A percentile compares a stretch with the other conserved stretches of the same genome.
Conservation (phyloP, 2,113 vertebrate species). For the Prunella himalayana region DNA sequence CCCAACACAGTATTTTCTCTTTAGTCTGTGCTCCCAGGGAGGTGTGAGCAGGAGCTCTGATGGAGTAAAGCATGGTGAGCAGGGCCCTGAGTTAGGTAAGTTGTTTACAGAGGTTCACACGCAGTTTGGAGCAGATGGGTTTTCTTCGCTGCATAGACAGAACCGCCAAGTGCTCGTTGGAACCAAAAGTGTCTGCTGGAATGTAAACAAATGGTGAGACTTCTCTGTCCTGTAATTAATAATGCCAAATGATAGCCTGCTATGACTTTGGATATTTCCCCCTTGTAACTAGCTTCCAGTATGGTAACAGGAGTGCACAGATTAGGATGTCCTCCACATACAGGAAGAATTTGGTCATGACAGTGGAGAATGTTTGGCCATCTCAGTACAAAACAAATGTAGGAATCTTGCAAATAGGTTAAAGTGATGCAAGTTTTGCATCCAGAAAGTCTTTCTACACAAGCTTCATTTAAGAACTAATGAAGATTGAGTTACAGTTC, state of each 20-base stretch:
- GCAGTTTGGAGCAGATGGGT: neutral
- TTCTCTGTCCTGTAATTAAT: neutral
- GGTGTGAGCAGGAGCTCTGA: neutral
- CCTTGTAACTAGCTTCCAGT: slow-evolving; percentile 51
- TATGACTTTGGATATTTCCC: neutral
- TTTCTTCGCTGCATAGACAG: neutral
- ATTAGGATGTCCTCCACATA: neutral
- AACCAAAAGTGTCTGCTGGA: slow-evolving; percentile 30
- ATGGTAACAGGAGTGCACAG: neutral
- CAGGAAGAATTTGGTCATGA: slow-evolving; percentile 43
- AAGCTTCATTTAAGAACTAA: neutral
- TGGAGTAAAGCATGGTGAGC: neutral
- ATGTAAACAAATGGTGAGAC: slow-evolving; percentile 17
- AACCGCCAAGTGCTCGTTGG: neutral
- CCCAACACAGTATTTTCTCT: neutral
- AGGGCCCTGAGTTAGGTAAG: slow-evolving; percentile 8
- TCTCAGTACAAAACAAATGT: slow-evolving; percentile 3
- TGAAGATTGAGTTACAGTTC: neutral
- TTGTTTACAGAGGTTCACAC: neutral
- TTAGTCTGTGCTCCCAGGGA: neutral
- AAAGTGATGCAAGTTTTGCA: neutral
- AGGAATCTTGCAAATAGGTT: neutral
- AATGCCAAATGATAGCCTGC: neutral
- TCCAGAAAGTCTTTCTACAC: neutral
- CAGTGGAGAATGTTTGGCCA: slow-evolving; percentile 2